Percentiles rank a stretch among this genome's conserved stretches.
These are phyloP conservation scores for Dichetophora obliterata DNA, from an alignment of 2,888 invertebrate species.

Conservation along the genomic window DNA sequence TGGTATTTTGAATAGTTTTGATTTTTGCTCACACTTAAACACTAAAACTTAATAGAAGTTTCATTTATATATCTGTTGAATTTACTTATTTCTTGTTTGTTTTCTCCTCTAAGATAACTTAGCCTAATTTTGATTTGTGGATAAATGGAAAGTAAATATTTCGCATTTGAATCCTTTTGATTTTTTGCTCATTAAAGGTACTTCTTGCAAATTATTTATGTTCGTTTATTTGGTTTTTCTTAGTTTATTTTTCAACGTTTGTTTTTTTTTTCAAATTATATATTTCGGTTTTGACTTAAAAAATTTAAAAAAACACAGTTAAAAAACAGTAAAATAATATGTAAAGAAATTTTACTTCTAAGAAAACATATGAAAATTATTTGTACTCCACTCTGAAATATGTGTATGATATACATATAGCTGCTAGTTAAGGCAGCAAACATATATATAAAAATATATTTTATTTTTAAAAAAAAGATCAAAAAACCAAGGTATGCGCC, in stretches of 20 bases:
- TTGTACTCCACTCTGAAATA: not conserved
- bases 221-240: not conserved
- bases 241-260: not conserved
- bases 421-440: too few relatives aligned
- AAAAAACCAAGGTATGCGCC: too few relatives aligned
- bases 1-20: constrained; percentile 53
- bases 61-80: constrained; percentile 47
- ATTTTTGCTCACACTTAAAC: constrained; percentile 52
- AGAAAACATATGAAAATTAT: not conserved
- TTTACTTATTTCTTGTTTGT: constrained; percentile 25
- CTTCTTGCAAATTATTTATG: constrained; percentile 45
- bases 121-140: constrained; percentile 60
- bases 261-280: not conserved
- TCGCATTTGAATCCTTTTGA: constrained; percentile 61
- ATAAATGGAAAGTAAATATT: constrained; percentile 54
- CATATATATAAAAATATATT: too few relatives aligned
- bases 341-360: not conserved
- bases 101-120: constrained; percentile 39
- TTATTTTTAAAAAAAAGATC: too few relatives aligned
- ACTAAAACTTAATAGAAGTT: constrained; percentile 50
- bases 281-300: not conserved
- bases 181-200: constrained; percentile 64
- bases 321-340: not conserved
- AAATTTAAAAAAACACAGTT: too few relatives aligned
- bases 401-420: too few relatives aligned